Evolutionary conservation across 1,140 invertebrate species (phyloP), one percentile per base, ranked within the genome.

Genomic region (Drosophila fuyamai): DNA sequence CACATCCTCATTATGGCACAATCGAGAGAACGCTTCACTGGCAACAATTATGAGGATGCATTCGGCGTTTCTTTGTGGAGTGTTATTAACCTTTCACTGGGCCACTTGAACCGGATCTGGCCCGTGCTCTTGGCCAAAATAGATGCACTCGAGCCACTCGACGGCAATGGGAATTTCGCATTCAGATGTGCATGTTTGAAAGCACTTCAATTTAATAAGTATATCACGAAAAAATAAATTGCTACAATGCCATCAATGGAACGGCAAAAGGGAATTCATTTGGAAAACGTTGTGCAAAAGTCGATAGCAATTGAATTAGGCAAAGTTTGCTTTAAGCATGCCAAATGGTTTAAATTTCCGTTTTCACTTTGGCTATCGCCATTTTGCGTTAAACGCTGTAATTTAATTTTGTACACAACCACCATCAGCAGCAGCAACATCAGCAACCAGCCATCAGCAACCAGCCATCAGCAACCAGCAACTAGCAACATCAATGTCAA

Each of bases 61-160:
- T 76, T 66, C 60, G 65, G 71, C 66, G 63, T 86, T 79, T 68
- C 63, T 76, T 83, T 82, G 82, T 83, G 41, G 50, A 89, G 81
- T 89, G 84, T 90, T 84, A 68, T 88, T 88, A 88, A 88, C 84
- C 84, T 88, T 88, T 88, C 85, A 80, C 32, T 68, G 61, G 68
- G 68, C 79, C 84, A 88, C 84, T 88, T 78, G 84, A 88, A 53
- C 46, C 61, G 51, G 23, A 75, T 50, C 29, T 16, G 44, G 46
- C 10, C 38, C 36, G 36, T 72, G 68, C 68, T 71, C 66, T 71
- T 72, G 47, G 65, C 65, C 65, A 68, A 63, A 68, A 68, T 68
- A 68, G 44, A 66, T 53, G 65, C 65, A 68, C 65, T 68, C n/a
- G 18, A 70, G 62, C 13, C 62, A 70, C 66, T 70, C 48, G 66